A percentile compares a stretch with the other conserved stretches of the same genome.
Conservation (phyloP, 2,797 vertebrate genomes). For the Falco berigora region DNA sequence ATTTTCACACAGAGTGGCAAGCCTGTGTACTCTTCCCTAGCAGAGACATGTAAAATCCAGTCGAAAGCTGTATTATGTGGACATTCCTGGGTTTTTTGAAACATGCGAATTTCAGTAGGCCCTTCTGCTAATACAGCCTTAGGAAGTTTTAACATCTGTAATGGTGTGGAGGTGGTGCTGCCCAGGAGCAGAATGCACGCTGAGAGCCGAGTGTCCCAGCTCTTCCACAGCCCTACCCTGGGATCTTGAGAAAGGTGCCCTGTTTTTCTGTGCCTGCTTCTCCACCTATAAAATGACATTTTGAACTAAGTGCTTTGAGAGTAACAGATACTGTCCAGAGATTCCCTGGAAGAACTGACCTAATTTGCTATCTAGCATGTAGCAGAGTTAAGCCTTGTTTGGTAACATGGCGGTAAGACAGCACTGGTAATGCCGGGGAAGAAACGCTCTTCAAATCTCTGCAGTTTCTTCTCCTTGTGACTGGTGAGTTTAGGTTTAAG, state of each 20-base stretch:
- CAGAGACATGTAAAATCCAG: neutral
- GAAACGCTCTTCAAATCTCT: neutral
- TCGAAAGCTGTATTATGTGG: neutral
- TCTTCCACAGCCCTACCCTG: neutral
- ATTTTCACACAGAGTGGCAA: neutral
- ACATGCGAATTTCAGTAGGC: neutral
- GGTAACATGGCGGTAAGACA: neutral
- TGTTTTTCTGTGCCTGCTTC: neutral
- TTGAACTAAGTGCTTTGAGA: neutral
- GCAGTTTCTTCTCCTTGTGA: neutral
- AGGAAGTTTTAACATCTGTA: neutral
- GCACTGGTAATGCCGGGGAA: neutral
- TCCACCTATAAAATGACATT: neutral
- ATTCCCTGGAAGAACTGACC: neutral
- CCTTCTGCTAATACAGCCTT: neutral
- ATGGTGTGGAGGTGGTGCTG: neutral
- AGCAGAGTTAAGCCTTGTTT: neutral
- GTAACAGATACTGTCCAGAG: neutral
- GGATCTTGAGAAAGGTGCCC: neutral
- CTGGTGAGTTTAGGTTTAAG: neutral
- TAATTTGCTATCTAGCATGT: neutral
- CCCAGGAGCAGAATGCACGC: neutral
- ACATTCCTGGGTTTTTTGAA: neutral
- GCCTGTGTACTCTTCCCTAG: neutral
- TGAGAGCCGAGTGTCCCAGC: neutral